Conservation (phyloP, 1,140 invertebrate genomes). For the Proales similis region DNA sequence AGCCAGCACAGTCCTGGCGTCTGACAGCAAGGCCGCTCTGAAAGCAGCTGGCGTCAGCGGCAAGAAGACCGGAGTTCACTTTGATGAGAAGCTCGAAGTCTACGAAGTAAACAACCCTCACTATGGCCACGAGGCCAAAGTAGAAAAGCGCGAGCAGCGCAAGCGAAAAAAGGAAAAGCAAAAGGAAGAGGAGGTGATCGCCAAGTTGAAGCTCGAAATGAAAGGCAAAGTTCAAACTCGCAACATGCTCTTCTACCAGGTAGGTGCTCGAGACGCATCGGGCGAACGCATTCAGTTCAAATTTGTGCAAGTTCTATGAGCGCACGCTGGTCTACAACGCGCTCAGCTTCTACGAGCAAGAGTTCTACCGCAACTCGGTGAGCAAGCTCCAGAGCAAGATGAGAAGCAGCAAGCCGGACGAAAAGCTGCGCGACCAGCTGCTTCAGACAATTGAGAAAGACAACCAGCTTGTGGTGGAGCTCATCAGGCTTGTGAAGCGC, state of each 20-base stretch:
- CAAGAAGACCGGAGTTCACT: slow-evolving; percentile 22
- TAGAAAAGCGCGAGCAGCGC: slow-evolving; percentile 31
- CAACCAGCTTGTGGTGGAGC: slow-evolving; percentile 17
- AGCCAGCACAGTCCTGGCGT: no score
- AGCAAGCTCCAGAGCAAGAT: slow-evolving; percentile 6
- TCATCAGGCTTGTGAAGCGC: slow-evolving; percentile 25
- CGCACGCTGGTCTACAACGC: slow-evolving; percentile 18
- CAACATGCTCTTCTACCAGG: slow-evolving; percentile 24
- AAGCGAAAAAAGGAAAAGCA: slow-evolving; percentile 25
- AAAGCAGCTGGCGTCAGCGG: not conserved
- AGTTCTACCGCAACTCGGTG: slow-evolving; percentile 4
- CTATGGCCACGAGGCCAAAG: slow-evolving; percentile 24
- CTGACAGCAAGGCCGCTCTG: not conserved
- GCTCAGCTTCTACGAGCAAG: slow-evolving; percentile 24
- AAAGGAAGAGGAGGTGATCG: slow-evolving; percentile 29
- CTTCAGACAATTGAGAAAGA: slow-evolving; percentile 30
- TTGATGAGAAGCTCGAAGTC: slow-evolving; percentile 35
- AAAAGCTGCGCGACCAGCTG: slow-evolving; percentile 28
- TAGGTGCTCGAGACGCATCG: not conserved
- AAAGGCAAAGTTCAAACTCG: slow-evolving; percentile 32
- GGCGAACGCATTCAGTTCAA: not conserved
- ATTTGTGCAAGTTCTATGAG: slow-evolving; percentile 26
- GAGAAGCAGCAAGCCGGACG: slow-evolving; percentile 21
- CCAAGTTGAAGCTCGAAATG: slow-evolving; percentile 6
- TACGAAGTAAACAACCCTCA: slow-evolving; percentile 35